Conservation (phyloP, 2,113 vertebrate genomes). For the Ictidomys tridecemlineatus region DNA sequence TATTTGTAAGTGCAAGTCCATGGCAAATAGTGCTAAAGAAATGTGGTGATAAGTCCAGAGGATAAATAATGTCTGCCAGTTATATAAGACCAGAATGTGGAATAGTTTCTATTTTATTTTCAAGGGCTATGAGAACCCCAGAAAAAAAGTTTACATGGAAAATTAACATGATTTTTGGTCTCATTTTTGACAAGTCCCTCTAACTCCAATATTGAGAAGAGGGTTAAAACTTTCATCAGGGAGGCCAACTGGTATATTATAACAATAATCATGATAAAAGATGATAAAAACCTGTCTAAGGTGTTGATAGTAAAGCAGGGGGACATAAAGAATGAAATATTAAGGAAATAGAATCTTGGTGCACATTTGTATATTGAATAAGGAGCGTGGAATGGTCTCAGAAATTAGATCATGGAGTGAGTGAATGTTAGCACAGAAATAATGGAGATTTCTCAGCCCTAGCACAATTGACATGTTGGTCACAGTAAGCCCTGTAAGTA, state of each 20-base stretch:
- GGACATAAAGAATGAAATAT: neutral
- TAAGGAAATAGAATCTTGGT: neutral
- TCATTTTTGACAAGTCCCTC: neutral
- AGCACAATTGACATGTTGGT: neutral
- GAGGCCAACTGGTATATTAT: neutral
- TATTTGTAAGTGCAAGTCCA: neutral
- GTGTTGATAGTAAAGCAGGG: neutral
- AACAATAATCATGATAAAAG: neutral
- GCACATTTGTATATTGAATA: neutral
- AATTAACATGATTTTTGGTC: slow-evolving; percentile 14
- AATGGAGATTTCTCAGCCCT: neutral
- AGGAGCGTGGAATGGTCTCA: neutral
- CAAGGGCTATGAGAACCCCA: neutral
- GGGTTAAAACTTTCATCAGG: neutral
- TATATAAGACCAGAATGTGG: neutral
- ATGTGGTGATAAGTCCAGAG: neutral
- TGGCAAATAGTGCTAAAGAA: neutral
- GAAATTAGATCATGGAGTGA: neutral
- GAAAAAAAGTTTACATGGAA: neutral
- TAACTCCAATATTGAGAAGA: neutral
- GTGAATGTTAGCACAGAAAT: neutral
- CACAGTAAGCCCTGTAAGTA: neutral
- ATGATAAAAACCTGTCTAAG: neutral
- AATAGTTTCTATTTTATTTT: neutral
- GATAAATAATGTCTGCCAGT: neutral